A percentile compares a stretch with the other conserved stretches of the same genome.
phyloP scores from a whole-genome alignment of 2,113 vertebrate genomes.

The Gracilinanus agilis region DNA sequence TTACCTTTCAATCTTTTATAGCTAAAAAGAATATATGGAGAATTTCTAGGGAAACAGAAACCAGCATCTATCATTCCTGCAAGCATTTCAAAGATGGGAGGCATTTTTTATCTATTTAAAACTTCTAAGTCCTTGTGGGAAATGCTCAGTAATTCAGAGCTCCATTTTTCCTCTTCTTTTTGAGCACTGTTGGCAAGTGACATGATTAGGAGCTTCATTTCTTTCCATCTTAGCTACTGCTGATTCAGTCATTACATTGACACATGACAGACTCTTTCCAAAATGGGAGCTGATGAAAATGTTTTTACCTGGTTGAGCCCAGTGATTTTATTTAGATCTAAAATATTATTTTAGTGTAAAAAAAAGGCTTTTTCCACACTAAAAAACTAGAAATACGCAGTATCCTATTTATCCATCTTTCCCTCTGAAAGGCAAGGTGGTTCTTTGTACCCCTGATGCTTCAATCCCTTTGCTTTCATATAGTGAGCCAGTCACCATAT shows the following conservation, averaged over 20 bases:
- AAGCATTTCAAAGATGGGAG: not conserved
- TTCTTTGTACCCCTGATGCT: not conserved
- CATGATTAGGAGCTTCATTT: not conserved
- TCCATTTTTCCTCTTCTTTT: not conserved
- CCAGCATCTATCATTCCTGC: not conserved
- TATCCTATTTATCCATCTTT: not conserved
- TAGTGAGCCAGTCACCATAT: conserved; percentile 32
- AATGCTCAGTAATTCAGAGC: not conserved
- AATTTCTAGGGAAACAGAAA: not conserved
- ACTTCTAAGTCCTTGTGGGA: not conserved
- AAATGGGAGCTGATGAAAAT: not conserved
- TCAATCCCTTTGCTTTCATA: not conserved
- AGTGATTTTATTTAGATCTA: conserved; percentile 22
- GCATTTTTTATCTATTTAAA: not conserved
- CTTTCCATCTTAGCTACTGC: not conserved
- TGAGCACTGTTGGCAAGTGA: not conserved
- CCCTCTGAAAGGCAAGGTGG: not conserved
- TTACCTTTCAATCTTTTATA: not conserved
- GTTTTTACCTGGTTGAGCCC: not conserved
- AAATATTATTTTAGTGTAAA: not conserved
- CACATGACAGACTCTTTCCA: not conserved
- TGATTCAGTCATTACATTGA: not conserved
- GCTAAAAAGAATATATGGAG: not conserved
- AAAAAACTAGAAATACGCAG: not conserved
- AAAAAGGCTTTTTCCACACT: not conserved